Percentiles rank a stretch among this genome's conserved stretches.
Evolutionary conservation across 2,888 invertebrate species (phyloP).

Genomic region (Aphrophora alni): DNA sequence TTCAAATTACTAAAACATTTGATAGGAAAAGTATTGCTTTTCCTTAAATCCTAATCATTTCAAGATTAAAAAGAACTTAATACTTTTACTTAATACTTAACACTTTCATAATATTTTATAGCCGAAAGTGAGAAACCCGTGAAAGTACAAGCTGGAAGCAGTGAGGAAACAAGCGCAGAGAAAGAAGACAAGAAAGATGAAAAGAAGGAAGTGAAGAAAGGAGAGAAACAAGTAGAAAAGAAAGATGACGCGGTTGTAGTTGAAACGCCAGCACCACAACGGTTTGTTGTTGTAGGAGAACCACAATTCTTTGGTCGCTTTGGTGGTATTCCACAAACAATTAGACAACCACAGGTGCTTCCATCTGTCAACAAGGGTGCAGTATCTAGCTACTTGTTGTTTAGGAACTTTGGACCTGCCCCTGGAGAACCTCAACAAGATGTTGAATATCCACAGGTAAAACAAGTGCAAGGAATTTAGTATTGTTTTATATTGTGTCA

Average conservation of each 20-base stretch:
- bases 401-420: slow-evolving; percentile 37
- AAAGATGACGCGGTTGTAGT: background rate
- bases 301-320: slow-evolving; percentile 57
- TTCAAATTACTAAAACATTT: no score
- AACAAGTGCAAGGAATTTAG: no score
- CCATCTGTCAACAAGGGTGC: slow-evolving; percentile 45
- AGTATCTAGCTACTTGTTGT: slow-evolving; percentile 45
- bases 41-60: no score
- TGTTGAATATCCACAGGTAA: background rate
- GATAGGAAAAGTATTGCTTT: no score
- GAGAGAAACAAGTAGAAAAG: background rate
- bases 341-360: slow-evolving; percentile 39
- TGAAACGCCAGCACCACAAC: slow-evolving; percentile 18
- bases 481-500: no score
- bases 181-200: background rate
- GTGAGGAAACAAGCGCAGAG: background rate
- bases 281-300: slow-evolving; percentile 62
- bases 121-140: slow-evolving; percentile 41
- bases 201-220: slow-evolving; percentile 43
- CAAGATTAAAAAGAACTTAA: no score
- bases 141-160: slow-evolving; percentile 16
- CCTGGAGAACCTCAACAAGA: background rate
- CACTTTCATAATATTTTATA: background rate
- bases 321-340: slow-evolving; percentile 36
- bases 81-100: no score